phyloP scores from a whole-genome alignment of 2,888 invertebrate species.

The Melieria omissa region DNA sequence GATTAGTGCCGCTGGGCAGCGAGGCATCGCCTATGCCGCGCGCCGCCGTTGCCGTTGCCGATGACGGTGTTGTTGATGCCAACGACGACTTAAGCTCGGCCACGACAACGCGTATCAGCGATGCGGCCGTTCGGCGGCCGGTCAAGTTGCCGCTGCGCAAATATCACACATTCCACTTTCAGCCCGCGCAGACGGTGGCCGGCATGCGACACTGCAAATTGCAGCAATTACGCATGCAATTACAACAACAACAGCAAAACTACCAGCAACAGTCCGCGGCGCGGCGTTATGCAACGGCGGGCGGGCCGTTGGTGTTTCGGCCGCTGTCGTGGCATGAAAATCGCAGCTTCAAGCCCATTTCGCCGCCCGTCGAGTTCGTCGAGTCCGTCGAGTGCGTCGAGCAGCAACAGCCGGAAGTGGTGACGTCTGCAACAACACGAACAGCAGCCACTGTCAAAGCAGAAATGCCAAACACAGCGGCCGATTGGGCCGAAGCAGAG shows the following conservation, averaged over 20 bases:
- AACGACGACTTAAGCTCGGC: not conserved
- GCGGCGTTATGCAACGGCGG: conserved; percentile 24
- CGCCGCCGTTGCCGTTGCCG: conserved; percentile 3
- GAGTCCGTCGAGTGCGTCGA: not conserved
- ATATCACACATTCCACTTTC: conserved; percentile 67
- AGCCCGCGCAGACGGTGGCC: conserved; percentile 63
- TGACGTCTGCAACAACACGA: conserved; percentile 14
- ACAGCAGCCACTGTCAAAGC: not conserved
- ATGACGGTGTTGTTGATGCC: not conserved
- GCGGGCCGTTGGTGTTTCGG: conserved; percentile 59
- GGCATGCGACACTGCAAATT: conserved; percentile 53
- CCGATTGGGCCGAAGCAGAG: conserved; percentile 15
- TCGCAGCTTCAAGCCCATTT: conserved; percentile 66
- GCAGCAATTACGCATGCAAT: conserved; percentile 54
- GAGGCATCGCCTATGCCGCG: not conserved
- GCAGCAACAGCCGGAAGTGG: conserved; percentile 3
- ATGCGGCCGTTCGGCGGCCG: conserved; percentile 52
- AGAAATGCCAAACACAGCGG: too few relatives aligned
- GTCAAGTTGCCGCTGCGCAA: conserved; percentile 64
- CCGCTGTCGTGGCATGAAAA: conserved; percentile 60
- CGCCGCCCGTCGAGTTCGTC: conserved; percentile 47
- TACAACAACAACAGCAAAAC: conserved; percentile 32
- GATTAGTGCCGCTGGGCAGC: conserved; percentile 28
- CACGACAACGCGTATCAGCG: not conserved
- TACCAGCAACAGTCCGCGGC: conserved; percentile 1